Conservation (phyloP, 2,797 vertebrate genomes). For the Pristis pectinata region DNA sequence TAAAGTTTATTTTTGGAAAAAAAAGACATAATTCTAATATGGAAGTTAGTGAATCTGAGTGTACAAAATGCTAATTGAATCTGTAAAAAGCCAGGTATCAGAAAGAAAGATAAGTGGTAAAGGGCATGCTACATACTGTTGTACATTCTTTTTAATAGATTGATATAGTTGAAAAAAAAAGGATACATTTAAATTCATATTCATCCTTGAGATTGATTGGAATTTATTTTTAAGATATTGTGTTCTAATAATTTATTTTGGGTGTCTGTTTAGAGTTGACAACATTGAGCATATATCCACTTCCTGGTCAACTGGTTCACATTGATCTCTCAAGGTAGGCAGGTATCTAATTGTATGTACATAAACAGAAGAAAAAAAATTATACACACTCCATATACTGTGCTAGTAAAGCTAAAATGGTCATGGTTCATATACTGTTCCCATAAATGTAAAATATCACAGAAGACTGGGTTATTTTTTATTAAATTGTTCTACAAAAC, state of each 20-base stretch:
- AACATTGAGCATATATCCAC: constrained; percentile 78
- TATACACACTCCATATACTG: neutral
- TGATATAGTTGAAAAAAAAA: neutral
- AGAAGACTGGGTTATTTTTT: neutral
- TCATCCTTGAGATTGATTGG: neutral
- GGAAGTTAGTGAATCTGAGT: neutral
- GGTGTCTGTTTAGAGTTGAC: constrained; percentile 65
- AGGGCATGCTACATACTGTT: neutral
- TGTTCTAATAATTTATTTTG: constrained; percentile 19
- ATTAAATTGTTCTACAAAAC: neutral
- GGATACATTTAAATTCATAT: neutral
- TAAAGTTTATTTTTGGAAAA: neutral
- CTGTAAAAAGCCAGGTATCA: neutral
- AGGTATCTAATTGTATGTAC: neutral
- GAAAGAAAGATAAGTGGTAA: neutral
- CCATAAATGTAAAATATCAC: neutral
- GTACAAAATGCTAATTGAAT: neutral
- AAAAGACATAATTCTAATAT: neutral
- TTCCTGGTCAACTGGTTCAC: constrained; percentile 76
- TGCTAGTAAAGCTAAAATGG: neutral
- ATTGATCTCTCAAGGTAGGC: constrained; percentile 85
- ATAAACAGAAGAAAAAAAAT: neutral
- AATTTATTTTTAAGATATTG: neutral
- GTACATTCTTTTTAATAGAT: neutral
- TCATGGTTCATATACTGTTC: neutral